Percentiles rank a stretch among this genome's conserved stretches.
Conservation (phyloP, 1,140 invertebrate species). For the Camponotus pennsylvanicus region DNA sequence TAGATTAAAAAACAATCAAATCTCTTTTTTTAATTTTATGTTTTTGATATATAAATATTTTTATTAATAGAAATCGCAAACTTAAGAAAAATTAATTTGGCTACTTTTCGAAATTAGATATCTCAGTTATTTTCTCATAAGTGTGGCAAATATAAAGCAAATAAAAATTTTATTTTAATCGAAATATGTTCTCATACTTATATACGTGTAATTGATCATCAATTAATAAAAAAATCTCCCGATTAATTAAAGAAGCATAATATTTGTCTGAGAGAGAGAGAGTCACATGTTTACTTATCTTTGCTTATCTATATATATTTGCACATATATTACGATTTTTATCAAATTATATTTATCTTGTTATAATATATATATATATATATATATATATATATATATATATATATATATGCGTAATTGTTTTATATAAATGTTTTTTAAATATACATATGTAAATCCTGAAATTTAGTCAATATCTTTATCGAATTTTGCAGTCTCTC, state of each 20-base stretch:
- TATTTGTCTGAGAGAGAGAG: not conserved
- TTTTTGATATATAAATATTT: too few relatives aligned
- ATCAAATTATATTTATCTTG: not conserved
- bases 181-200: not conserved
- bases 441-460: too few relatives aligned
- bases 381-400: too few relatives aligned
- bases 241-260: conserved; percentile 9
- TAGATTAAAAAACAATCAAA: too few relatives aligned
- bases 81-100: too few relatives aligned
- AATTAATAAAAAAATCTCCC: not conserved
- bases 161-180: not conserved
- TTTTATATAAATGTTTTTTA: too few relatives aligned
- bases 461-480: not conserved
- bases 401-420: not conserved
- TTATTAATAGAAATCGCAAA: too few relatives aligned
- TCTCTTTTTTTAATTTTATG: too few relatives aligned
- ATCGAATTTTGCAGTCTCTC: not conserved
- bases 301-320: not conserved
- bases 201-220: not conserved
- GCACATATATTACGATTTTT: not conserved
- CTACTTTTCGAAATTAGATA: too few relatives aligned
- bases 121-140: too few relatives aligned
- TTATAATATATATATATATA: not conserved
- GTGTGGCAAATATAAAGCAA: too few relatives aligned
- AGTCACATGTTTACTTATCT: not conserved